Percentiles rank a stretch among this genome's conserved stretches.
These are phyloP conservation scores for Chaetura pelagica DNA, from an alignment of 2,113 vertebrate genomes.

Conservation along the genomic window DNA sequence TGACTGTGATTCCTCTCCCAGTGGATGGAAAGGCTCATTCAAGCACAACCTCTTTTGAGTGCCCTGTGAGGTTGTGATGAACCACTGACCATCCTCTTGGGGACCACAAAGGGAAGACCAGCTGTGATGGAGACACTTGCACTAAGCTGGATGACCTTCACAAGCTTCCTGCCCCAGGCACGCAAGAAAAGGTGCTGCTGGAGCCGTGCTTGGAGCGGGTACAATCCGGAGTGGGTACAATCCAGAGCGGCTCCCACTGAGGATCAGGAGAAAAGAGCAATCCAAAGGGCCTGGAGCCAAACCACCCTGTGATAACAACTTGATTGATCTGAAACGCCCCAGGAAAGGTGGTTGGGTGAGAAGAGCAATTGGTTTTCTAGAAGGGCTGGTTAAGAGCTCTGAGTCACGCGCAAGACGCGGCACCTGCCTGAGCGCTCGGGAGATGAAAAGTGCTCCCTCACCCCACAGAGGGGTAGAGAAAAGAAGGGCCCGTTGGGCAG, in stretches of 20 bases:
- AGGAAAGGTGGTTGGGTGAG: not conserved
- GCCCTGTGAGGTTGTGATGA: not conserved
- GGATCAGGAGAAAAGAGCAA: rapidly evolving
- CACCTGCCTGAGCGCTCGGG: not conserved
- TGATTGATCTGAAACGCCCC: not conserved
- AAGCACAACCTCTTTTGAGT: not conserved
- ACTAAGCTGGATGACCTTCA: not conserved
- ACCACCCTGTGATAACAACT: not conserved
- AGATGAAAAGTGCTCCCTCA: not conserved
- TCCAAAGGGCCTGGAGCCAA: not conserved
- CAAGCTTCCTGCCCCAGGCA: rapidly evolving
- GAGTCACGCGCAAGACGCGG: not conserved
- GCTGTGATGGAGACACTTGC: not conserved
- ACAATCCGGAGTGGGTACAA: not conserved
- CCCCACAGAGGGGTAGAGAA: not conserved
- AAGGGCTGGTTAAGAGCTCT: not conserved
- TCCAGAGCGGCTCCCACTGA: rapidly evolving
- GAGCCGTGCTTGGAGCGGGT: rapidly evolving
- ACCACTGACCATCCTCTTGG: not conserved
- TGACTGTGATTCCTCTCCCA: not conserved
- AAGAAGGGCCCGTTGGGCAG: not conserved
- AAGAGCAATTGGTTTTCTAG: not conserved
- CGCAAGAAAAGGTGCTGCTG: not conserved
- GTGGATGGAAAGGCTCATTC: rapidly evolving
- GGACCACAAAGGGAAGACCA: not conserved